Conservation (phyloP, 1,140 invertebrate genomes). For the Eriocheir sinensis region DNA sequence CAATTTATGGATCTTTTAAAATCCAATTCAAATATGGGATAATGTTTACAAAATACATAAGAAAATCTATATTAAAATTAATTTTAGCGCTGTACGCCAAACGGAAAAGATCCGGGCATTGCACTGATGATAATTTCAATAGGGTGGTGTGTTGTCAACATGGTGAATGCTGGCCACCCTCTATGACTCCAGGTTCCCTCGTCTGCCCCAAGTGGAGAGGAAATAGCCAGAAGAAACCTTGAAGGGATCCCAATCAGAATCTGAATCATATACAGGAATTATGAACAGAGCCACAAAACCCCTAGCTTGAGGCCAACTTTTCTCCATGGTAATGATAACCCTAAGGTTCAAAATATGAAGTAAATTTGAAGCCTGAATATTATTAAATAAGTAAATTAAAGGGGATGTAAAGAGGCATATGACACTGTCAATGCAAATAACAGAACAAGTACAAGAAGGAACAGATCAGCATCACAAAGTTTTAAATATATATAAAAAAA, state of each 20-base stretch:
- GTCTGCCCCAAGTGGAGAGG: neutral
- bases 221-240: neutral
- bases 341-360: neutral
- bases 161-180: neutral
- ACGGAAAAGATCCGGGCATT: too few species aligned
- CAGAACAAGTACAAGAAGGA: neutral
- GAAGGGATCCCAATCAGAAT: neutral
- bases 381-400: neutral
- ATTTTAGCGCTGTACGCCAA: too few species aligned
- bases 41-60: too few species aligned
- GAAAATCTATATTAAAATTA: too few species aligned
- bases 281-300: neutral
- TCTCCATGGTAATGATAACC: neutral
- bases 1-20: too few species aligned
- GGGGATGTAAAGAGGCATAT: neutral
- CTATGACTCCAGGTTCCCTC: neutral
- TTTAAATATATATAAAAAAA: too few species aligned
- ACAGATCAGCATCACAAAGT: neutral
- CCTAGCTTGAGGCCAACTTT: neutral
- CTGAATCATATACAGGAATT: neutral
- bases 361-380: neutral
- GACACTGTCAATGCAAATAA: neutral
- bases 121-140: too few species aligned
- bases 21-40: too few species aligned
- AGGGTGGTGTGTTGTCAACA: neutral